These are phyloP conservation scores for Alces alces DNA, from an alignment of 2,113 vertebrate species.

Conservation along the genomic window DNA sequence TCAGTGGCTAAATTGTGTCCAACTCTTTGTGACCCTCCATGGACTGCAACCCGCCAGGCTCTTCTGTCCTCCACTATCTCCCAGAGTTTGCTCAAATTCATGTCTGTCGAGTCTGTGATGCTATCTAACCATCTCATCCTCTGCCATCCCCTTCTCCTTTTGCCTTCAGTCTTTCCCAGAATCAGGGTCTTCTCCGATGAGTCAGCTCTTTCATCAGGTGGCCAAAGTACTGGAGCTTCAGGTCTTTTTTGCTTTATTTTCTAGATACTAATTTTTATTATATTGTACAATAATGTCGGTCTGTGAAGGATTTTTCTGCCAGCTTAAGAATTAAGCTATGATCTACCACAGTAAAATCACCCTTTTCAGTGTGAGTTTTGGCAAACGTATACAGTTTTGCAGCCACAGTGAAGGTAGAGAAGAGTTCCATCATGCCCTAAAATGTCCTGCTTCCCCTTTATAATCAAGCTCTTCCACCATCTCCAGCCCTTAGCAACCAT, in stretches of 20 bases:
- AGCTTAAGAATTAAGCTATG: background rate
- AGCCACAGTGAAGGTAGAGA: background rate
- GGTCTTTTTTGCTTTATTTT: background rate
- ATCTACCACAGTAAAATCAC: background rate
- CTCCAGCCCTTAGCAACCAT: background rate
- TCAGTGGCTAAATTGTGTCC: background rate
- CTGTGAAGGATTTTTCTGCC: background rate
- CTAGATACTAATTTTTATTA: background rate
- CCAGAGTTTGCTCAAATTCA: background rate
- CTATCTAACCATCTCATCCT: background rate
- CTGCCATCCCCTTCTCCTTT: background rate
- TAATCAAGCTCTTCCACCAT: background rate
- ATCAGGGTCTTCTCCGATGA: background rate
- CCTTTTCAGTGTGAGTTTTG: background rate
- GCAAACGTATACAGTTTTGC: background rate
- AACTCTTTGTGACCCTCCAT: background rate
- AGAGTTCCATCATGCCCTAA: background rate
- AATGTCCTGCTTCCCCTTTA: background rate
- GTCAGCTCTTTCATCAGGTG: background rate
- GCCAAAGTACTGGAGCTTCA: background rate
- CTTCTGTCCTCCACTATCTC: background rate
- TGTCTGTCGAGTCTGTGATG: accelerated
- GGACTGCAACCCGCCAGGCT: background rate
- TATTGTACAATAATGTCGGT: background rate
- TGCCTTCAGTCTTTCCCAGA: background rate